Base-by-base conservation (phyloP, 2,888 invertebrate species). In the Metellina segmentata region DNA sequence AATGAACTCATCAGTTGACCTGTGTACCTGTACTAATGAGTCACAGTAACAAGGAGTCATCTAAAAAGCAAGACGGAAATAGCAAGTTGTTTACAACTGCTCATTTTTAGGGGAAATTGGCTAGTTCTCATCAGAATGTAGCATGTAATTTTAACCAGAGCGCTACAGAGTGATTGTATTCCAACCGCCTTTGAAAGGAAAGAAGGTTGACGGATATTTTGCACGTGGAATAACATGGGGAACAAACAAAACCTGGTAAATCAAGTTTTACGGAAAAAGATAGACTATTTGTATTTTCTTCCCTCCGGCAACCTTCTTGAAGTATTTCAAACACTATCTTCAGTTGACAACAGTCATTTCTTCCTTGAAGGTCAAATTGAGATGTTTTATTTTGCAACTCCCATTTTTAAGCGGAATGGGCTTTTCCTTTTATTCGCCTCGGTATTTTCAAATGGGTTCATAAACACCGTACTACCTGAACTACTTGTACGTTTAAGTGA, bases 311-410 rank as follows among this genome's bases (percentile, higher is more conserved):
- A 61, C 48, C 48, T 75, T 11, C 48, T 75, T 75, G 48, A 75
- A 75, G 48, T 48, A 48, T 75, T 75, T 75, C 75, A 75, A 75
- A 75, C 75, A 75, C 34, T 34, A 72, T 72, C 72, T 72, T 72
- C 72, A 20, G 7, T 48, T 75, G 48, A 75, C 19, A 75, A 48
- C 48, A 75, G 48, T 61, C 75, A 48, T 48, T 75, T 75, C 48
- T 13, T 48, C 75, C 75, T 75, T 61, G 48, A 75, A 75, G 75
- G 75, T 75, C 75, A 75, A 34, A 34, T 75, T 13, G 48, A 48
- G 34, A 48, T 34, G 48, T 75, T 75, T 75, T 75, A 75, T 48
- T 75, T 75, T 20, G 16, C 61, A 16, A 16, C 61, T 61, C 61
- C 61, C 61, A 16, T 61, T 61, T 61, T 61, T 61, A 16, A 61